Base-by-base conservation (phyloP, 2,888 invertebrate genomes). In the Argyra leucocephala region DNA sequence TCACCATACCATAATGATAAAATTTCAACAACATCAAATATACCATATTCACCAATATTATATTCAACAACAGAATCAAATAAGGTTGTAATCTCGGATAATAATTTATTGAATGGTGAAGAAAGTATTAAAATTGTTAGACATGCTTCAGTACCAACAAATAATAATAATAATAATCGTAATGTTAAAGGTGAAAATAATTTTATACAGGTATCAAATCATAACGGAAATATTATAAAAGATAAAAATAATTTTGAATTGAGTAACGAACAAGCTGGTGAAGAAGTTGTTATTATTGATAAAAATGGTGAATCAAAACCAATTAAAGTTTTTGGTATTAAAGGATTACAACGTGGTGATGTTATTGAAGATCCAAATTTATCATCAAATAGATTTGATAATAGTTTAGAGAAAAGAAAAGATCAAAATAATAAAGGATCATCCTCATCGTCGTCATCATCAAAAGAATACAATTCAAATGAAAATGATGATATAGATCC, bases 301-400 rank as follows among this genome's bases (percentile, higher is more conserved):
- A 36, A 69, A 48, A 67, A 69, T 66, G 68, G 69, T 23, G 66
- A 67, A 57, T 63, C 67, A 37, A 65, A 70, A 65, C 69, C 71
- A 7, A 80, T 81, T 22, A 80, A 81, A 3, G 75, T 81, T 6
- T 78, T 81, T 64, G 82, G 81, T 18, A 80, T 81, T 5, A 81
- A 81, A 72, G 81, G 81, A 3, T 72, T 81, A 6, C 79, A 81
- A 72, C 72, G 79, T 65, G 78, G 76, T 6, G 75, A 73, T 37
- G 74, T 74, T 23, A 22, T 57, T 23, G 66, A 63, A 57, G 66
- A 66, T 21, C 36, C 23, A 12, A 57, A 15, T 24, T 23, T 61
- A 26, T 61, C 63, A 31, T 18, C 63, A 22, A 48, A 48, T 48
- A 9, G 48, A 18, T 57, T 61, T 10, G 59, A 22, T 22, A 31